Evolutionary conservation across 2,113 vertebrate genomes (phyloP).

Genomic region (Megalops atlanticus): DNA sequence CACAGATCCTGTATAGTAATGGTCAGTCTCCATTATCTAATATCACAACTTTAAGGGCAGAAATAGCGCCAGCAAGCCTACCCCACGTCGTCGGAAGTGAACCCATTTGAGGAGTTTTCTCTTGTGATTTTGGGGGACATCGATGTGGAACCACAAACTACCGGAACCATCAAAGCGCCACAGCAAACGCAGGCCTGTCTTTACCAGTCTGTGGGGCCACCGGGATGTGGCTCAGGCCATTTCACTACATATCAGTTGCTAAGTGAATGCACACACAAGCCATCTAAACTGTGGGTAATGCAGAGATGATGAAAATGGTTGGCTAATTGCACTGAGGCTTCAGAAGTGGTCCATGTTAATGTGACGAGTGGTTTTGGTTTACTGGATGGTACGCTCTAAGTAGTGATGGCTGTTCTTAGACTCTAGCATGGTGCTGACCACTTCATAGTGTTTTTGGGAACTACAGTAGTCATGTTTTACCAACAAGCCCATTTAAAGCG

Average conservation of each 20-base stretch:
- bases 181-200: neutral
- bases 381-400: constrained; percentile 14
- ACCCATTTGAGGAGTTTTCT: constrained; percentile 8
- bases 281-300: constrained; percentile 21
- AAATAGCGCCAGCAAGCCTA: no score
- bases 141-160: constrained; percentile 6
- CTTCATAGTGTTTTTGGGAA: constrained; percentile 46
- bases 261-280: constrained; percentile 36
- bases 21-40: no score
- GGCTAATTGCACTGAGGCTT: constrained; percentile 27
- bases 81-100: neutral
- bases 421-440: constrained; percentile 22
- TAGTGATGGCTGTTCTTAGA: constrained; percentile 11
- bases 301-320: constrained; percentile 31
- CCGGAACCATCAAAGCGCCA: constrained; percentile 24
- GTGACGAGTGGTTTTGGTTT: constrained; percentile 22
- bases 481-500: neutral
- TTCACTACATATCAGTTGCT: constrained; percentile 56
- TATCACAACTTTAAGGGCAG: no score
- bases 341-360: constrained; percentile 53
- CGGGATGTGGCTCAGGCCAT: constrained; percentile 29
- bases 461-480: neutral
- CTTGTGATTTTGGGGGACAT: neutral
- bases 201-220: constrained; percentile 3
- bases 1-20: no score